Conservation (phyloP, 2,888 invertebrate genomes). For the Macrosiphum euphorbiae region DNA sequence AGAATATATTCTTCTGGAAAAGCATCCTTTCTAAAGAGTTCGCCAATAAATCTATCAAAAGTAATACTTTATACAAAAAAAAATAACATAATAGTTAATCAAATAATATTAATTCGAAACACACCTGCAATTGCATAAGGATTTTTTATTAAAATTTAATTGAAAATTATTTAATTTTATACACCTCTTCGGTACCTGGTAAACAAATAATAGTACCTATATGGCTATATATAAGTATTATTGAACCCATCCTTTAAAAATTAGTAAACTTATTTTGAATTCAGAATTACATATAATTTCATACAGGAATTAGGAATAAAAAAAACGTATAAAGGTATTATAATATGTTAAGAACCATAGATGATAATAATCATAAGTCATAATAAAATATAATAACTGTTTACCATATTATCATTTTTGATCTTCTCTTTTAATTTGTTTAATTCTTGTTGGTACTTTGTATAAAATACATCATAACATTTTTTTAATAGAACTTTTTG, state of each 20-base stretch:
- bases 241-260: neutral
- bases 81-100: neutral
- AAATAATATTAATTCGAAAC: neutral
- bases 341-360: neutral
- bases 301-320: neutral
- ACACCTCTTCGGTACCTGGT: neutral
- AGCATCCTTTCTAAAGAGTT: neutral
- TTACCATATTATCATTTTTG: neutral
- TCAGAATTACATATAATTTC: neutral
- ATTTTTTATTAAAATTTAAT: neutral
- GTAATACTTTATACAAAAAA: neutral
- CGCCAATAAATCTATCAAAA: no score
- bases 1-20: neutral
- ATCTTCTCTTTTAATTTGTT: neutral
- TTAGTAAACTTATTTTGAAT: neutral
- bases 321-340: neutral
- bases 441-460: neutral
- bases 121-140: neutral
- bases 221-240: no score
- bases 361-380: no score
- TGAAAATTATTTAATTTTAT: neutral
- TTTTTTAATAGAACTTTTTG: conserved; percentile 21
- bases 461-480: neutral
- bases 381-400: neutral
- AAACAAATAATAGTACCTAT: neutral